A percentile compares a stretch with the other conserved stretches of the same genome.
Conservation (phyloP, 35 echinoderm and acorn worm species). For the Apostichopus parvimensis region DNA sequence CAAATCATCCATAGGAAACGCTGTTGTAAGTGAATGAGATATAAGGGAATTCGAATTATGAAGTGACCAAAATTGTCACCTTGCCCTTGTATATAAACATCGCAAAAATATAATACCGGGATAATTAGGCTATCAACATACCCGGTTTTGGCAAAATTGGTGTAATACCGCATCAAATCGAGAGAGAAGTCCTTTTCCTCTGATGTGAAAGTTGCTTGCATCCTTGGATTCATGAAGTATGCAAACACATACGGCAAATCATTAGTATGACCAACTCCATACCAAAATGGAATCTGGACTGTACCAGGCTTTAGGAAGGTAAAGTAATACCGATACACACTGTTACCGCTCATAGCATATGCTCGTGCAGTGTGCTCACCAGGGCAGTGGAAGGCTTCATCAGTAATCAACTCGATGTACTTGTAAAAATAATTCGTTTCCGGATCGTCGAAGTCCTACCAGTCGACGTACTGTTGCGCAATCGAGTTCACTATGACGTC, state of each 20-base stretch:
- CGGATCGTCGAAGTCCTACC: conserved; percentile 56
- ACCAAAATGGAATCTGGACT: conserved; percentile 20
- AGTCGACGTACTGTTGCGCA: conserved; percentile 71
- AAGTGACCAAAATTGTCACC: no score
- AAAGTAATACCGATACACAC: conserved; percentile 69
- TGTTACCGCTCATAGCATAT: conserved; percentile 42
- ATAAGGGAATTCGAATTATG: no score
- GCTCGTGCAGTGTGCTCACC: conserved; percentile 56
- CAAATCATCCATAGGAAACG: no score
- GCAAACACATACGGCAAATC: conserved; percentile 66
- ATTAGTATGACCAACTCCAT: conserved; percentile 59
- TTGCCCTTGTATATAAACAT: no score
- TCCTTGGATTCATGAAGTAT: conserved; percentile 5
- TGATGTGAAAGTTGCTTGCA: not conserved
- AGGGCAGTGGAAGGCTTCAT: conserved; percentile 69
- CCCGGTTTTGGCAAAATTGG: conserved; percentile 92
- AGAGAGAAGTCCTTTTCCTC: conserved; percentile 65
- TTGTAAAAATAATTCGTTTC: conserved; percentile 62
- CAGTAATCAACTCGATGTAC: conserved; percentile 62
- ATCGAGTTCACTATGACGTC: conserved; percentile 63
- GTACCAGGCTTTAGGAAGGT: conserved; percentile 52
- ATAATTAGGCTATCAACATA: conserved; percentile 20
- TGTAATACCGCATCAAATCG: conserved; percentile 68
- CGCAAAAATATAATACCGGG: no score
- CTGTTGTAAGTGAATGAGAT: no score